Percentiles rank a stretch among this genome's conserved stretches.
Conservation (phyloP, 2,888 invertebrate genomes). For the Melinopterus prodromus region DNA sequence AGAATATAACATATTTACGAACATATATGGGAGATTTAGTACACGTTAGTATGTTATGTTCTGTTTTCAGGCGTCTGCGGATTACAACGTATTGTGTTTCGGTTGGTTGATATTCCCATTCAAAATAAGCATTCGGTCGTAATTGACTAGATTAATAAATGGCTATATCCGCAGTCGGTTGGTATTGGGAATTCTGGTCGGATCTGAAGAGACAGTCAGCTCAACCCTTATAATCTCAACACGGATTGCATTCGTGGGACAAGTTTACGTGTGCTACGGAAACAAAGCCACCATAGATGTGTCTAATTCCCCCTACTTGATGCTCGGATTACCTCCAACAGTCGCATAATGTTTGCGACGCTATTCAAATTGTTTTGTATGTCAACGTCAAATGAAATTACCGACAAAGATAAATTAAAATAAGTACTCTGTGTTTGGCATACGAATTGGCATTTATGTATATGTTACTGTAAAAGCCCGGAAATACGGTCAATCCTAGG, state of each 20-base stretch:
- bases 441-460: too few relatives aligned
- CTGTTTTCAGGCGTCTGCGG: not conserved
- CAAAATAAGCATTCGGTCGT: not conserved
- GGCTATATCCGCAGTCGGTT: not conserved
- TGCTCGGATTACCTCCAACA: not conserved
- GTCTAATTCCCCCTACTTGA: not conserved
- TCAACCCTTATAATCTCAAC: conserved; percentile 4
- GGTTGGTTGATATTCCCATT: not conserved
- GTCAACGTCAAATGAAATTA: not conserved
- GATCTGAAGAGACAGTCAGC: not conserved
- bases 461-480: too few relatives aligned
- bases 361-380: not conserved
- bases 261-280: not conserved
- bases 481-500: too few relatives aligned
- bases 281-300: not conserved
- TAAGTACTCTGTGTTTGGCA: too few relatives aligned
- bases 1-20: too few relatives aligned
- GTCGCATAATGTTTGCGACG: not conserved
- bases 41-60: not conserved
- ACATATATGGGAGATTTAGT: too few relatives aligned
- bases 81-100: not conserved
- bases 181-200: not conserved
- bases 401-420: not conserved
- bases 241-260: not conserved
- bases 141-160: not conserved